A percentile compares a stretch with the other conserved stretches of the same genome.
phyloP scores from a whole-genome alignment of 2,888 invertebrate genomes.

The Kuschelorhynchus macadamiae region DNA sequence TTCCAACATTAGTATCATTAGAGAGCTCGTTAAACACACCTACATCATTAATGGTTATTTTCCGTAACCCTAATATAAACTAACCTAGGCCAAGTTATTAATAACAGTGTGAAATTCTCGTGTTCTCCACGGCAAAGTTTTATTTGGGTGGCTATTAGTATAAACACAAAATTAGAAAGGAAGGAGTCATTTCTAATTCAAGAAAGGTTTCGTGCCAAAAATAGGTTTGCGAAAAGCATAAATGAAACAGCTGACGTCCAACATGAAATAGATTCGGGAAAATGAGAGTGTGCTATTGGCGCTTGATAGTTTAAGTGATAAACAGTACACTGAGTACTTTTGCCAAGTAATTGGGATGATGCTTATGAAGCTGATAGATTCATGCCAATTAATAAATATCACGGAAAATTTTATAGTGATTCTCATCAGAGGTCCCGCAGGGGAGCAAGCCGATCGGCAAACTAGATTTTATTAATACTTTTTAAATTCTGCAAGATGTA shows the following conservation, averaged over 20 bases:
- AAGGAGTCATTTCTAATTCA: conserved; percentile 29
- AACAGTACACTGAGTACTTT: no score
- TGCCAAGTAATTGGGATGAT: no score
- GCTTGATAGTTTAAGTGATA: no score
- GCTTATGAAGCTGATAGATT: no score
- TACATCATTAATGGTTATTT: not conserved
- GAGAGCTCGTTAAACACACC: not conserved
- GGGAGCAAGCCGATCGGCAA: no score
- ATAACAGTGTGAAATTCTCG: not conserved
- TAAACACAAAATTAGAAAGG: conserved; percentile 22
- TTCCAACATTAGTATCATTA: no score
- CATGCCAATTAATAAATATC: no score
- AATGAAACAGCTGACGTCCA: conserved; percentile 20
- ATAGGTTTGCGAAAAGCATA: conserved; percentile 24
- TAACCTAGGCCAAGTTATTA: not conserved
- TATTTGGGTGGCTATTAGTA: not conserved
- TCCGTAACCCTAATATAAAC: not conserved
- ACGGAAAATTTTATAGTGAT: no score
- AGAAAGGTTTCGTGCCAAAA: conserved; percentile 28
- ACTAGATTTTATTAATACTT: no score
- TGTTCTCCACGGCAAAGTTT: not conserved
- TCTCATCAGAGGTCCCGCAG: no score
- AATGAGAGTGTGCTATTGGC: no score
- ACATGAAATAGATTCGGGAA: not conserved
- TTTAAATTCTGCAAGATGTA: no score